phyloP scores from a whole-genome alignment of 2,888 invertebrate genomes.

The Podotricha telesiphe region DNA sequence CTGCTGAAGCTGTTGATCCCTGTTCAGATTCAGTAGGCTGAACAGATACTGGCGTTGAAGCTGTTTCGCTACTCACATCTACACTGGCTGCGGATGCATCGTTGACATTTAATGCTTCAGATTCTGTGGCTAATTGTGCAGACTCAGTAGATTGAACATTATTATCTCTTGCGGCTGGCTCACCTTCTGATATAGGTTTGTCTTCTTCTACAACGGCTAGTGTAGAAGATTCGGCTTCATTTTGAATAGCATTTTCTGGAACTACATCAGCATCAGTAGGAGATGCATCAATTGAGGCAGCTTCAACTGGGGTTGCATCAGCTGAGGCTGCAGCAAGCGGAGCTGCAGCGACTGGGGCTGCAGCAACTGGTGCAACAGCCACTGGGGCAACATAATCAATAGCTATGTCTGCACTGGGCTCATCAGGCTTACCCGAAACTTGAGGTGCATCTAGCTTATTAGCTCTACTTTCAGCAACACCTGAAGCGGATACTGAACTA shows the following conservation, averaged over 20 bases:
- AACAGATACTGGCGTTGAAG: conserved; percentile 49
- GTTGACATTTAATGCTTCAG: conserved; percentile 34
- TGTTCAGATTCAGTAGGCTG: conserved; percentile 47
- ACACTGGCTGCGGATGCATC: conserved; percentile 32
- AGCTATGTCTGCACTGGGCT: neutral
- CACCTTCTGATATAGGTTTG: conserved; percentile 15
- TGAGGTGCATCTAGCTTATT: conserved; percentile 14
- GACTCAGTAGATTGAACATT: conserved; percentile 22
- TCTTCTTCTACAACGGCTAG: conserved; percentile 3
- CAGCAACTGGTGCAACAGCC: neutral
- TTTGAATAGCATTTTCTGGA: conserved; percentile 16
- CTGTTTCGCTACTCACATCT: conserved; percentile 42
- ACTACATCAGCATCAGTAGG: neutral
- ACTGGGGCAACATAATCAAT: neutral
- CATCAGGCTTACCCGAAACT: neutral
- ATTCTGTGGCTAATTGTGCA: conserved; percentile 31
- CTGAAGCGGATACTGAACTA: conserved; percentile 51
- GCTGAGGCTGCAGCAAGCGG: neutral
- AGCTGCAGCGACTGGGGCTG: neutral
- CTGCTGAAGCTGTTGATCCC: conserved; percentile 42
- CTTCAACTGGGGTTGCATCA: neutral
- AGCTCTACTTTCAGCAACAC: conserved; percentile 44
- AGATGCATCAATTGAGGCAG: neutral
- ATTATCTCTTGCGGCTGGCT: conserved; percentile 18
- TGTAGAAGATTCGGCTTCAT: conserved; percentile 14